These are phyloP conservation scores for Botia kubotai DNA, from an alignment of 2,797 vertebrate species.

Conservation along the genomic window DNA sequence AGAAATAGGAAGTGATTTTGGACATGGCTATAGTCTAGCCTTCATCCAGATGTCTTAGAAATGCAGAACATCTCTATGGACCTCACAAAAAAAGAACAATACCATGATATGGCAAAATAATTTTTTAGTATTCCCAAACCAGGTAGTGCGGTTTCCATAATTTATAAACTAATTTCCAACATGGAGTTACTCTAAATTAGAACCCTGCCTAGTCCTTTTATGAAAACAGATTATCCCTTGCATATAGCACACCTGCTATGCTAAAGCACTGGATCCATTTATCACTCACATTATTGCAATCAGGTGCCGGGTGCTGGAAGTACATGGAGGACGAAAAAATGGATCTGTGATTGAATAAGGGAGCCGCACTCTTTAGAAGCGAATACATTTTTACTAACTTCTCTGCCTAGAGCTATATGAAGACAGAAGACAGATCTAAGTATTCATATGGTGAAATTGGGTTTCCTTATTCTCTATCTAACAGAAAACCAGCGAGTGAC, in stretches of 20 bases:
- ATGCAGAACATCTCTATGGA: background rate
- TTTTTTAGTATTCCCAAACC: slow-evolving; percentile 59
- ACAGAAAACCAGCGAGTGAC: slow-evolving; percentile 63
- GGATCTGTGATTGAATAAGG: slow-evolving; percentile 74
- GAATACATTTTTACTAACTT: slow-evolving; percentile 71
- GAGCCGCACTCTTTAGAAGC: slow-evolving; percentile 65
- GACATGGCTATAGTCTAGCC: background rate
- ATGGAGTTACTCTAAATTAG: slow-evolving; percentile 67
- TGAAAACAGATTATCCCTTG: slow-evolving; percentile 74
- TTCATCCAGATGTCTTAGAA: background rate
- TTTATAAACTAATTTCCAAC: slow-evolving; percentile 70
- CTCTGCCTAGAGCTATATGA: slow-evolving; percentile 64
- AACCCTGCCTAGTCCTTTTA: slow-evolving; percentile 70
- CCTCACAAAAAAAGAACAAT: slow-evolving; percentile 28
- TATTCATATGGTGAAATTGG: slow-evolving; percentile 69
- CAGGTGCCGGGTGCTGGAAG: slow-evolving; percentile 66
- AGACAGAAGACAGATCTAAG: slow-evolving; percentile 68
- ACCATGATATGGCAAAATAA: slow-evolving; percentile 46
- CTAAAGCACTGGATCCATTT: slow-evolving; percentile 63
- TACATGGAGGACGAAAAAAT: slow-evolving; percentile 62
- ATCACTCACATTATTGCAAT: slow-evolving; percentile 75
- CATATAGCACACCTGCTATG: slow-evolving; percentile 69
- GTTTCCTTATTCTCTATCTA: slow-evolving; percentile 65
- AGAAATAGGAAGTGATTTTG: background rate
- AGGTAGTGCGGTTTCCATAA: slow-evolving; percentile 68